These are phyloP conservation scores for Nomada fucata DNA, from an alignment of 2,888 invertebrate genomes.

Conservation along the genomic window DNA sequence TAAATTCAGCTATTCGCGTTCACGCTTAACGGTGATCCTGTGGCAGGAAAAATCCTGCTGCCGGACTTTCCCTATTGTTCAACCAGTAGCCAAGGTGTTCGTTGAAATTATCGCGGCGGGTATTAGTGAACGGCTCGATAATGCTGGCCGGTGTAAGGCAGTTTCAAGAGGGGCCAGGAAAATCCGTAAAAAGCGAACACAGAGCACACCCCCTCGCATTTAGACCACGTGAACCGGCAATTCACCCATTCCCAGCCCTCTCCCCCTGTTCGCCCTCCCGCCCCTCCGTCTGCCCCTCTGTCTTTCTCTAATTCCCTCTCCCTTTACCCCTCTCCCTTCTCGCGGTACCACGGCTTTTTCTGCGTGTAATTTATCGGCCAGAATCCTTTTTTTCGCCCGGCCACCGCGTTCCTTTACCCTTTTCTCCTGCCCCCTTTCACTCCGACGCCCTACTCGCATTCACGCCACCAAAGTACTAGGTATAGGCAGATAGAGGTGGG, in stretches of 20 bases:
- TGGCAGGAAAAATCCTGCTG: neutral
- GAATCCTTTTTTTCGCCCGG: constrained; percentile 46
- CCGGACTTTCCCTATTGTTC: neutral
- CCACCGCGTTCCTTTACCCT: constrained; percentile 53
- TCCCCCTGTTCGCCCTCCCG: neutral
- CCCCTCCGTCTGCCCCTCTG: constrained; percentile 13
- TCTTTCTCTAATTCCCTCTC: constrained; percentile 11
- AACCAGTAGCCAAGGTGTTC: constrained; percentile 20
- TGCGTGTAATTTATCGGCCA: constrained; percentile 63
- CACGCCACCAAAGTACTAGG: constrained; percentile 23
- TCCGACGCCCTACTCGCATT: constrained; percentile 41
- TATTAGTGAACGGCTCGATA: constrained; percentile 59
- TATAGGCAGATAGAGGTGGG: constrained; percentile 7
- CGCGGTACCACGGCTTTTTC: constrained; percentile 19
- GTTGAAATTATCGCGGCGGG: constrained; percentile 43
- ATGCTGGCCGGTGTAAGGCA: constrained; percentile 50
- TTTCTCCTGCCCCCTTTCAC: constrained; percentile 58
- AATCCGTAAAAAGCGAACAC: constrained; percentile 46
- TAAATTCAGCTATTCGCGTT: neutral
- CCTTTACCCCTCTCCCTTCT: neutral
- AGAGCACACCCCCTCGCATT: constrained; percentile 52
- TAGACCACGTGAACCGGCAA: constrained; percentile 57
- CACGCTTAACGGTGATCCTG: neutral
- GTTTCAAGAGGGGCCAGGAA: constrained; percentile 34
- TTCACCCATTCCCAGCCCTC: constrained; percentile 21